Evolutionary conservation across 92 coral and sea anemone species (phyloP).

Genomic region (Heteractis magnifica): DNA sequence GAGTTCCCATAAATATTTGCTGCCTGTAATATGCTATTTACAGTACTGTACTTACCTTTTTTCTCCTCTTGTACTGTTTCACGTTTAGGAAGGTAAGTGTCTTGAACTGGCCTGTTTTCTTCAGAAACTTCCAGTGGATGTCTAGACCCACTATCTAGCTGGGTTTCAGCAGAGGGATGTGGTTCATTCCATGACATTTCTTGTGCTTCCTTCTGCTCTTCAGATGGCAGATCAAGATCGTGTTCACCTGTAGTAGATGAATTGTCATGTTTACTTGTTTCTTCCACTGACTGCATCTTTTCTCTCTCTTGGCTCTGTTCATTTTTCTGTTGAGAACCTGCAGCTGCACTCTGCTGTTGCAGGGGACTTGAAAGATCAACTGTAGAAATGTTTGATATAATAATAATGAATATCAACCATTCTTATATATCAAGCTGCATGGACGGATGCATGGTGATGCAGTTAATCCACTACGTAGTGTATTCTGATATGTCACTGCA

Average conservation of each 20-base stretch:
- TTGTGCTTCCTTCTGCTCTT: not conserved
- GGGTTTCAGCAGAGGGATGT: not conserved
- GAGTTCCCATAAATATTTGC: not conserved
- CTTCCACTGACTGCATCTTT: constrained; percentile 4
- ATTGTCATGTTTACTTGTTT: constrained; percentile 6
- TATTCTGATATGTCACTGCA: too few relatives aligned
- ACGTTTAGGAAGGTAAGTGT: constrained; percentile 5
- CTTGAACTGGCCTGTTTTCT: constrained; percentile 21
- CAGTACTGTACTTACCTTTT: not conserved
- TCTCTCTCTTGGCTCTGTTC: not conserved
- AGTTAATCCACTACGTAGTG: too few relatives aligned
- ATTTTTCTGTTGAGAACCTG: not conserved
- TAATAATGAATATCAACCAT: too few relatives aligned
- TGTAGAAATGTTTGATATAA: too few relatives aligned
- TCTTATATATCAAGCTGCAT: too few relatives aligned
- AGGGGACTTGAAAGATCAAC: not conserved
- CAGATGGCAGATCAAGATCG: not conserved
- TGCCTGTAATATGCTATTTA: not conserved
- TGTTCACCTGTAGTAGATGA: not conserved
- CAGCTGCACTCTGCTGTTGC: not conserved
- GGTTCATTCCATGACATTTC: not conserved
- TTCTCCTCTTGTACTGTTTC: constrained; percentile 7
- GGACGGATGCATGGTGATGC: too few relatives aligned
- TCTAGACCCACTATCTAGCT: not conserved
- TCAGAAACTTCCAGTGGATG: constrained; percentile 10